A percentile compares a stretch with the other conserved stretches of the same genome.
Evolutionary conservation across 2,888 invertebrate genomes (phyloP).

Genomic region (Pristionchus arcanus): DNA sequence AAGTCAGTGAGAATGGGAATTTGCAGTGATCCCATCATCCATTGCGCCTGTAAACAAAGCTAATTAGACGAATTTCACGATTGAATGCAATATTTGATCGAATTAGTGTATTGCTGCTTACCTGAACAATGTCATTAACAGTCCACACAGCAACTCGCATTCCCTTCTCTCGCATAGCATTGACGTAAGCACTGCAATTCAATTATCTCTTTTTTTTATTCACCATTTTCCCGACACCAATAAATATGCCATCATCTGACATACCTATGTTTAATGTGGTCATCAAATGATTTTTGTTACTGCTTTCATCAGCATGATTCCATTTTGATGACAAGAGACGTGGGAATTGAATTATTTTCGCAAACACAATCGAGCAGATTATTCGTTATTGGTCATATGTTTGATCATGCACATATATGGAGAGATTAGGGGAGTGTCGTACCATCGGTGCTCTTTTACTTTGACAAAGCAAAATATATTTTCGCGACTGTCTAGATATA

Average conservation of each 20-base stretch:
- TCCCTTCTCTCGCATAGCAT: constrained; percentile 56
- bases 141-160: constrained; percentile 74
- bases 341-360: neutral
- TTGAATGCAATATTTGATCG: neutral
- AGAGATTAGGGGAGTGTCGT: neutral
- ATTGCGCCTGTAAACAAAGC: constrained; percentile 61
- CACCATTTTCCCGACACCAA: neutral
- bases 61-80: neutral
- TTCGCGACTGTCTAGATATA: neutral
- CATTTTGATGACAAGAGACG: neutral
- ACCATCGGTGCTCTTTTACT: neutral
- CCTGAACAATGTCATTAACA: constrained; percentile 76
- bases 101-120: constrained; percentile 27
- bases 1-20: constrained; percentile 77
- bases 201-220: neutral
- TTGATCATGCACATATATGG: neutral
- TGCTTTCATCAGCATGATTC: neutral
- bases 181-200: constrained; percentile 63
- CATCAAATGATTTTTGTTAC: neutral
- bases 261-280: neutral
- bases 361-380: neutral
- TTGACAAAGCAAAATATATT: neutral
- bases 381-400: constrained; percentile 2
- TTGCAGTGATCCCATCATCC: constrained; percentile 74
- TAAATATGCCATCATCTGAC: neutral